These are phyloP conservation scores for Galeruca laticollis DNA, from an alignment of 2,888 invertebrate genomes.

Conservation along the genomic window DNA sequence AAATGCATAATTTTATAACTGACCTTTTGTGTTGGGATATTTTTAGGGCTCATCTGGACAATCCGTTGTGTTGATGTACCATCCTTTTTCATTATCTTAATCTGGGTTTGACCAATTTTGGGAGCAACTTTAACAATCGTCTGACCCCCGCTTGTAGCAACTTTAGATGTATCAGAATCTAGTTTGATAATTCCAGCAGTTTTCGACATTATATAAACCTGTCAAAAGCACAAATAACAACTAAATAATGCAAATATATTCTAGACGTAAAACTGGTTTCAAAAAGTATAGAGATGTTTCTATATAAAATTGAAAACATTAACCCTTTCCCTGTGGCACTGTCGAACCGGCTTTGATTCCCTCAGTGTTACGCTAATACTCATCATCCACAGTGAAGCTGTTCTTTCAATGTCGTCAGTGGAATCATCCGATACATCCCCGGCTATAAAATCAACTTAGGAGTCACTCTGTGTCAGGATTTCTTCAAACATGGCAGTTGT, in stretches of 20 bases:
- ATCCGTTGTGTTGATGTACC: constrained; percentile 52
- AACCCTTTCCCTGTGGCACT: no score
- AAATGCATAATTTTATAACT: not conserved
- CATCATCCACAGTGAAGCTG: no score
- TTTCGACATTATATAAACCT: constrained; percentile 80
- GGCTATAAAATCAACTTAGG: no score
- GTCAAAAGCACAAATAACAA: not conserved
- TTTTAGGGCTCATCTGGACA: constrained; percentile 52
- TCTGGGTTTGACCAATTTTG: constrained; percentile 68
- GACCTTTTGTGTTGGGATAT: constrained; percentile 21
- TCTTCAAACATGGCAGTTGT: no score
- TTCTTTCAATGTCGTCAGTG: no score
- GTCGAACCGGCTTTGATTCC: no score
- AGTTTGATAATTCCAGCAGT: constrained; percentile 81
- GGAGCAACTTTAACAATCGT: constrained; percentile 67
- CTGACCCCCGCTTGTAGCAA: constrained; percentile 63
- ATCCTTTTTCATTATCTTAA: constrained; percentile 66
- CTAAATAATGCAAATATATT: not conserved
- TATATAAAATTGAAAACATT: no score
- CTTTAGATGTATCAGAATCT: constrained; percentile 69
- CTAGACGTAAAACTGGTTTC: no score
- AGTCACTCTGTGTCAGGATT: no score
- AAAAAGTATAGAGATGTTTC: no score
- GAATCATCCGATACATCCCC: no score
- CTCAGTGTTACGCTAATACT: no score